Base-by-base conservation (phyloP, 1,140 invertebrate genomes). In the Bactericera cockerelli region DNA sequence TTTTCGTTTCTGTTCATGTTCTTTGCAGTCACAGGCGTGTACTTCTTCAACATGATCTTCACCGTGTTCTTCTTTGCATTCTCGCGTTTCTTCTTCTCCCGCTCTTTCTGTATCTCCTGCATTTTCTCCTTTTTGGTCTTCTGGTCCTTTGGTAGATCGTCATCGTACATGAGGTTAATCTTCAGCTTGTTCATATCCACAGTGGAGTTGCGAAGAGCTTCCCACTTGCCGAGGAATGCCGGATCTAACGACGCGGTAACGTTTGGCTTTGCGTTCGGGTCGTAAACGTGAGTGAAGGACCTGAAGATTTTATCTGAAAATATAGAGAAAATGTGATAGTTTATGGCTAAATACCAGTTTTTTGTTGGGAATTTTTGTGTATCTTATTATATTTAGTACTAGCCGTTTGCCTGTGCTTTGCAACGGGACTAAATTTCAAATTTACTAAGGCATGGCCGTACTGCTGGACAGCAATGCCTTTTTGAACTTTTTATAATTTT, bases 161-260 rank as follows among this genome's bases (percentile, higher is more conserved):
- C 42, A n/a, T 49, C 42, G 42, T 49, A 49, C n/a, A 49, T 49
- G 22, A 49, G 22, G 19, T 49, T 49, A 49, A 49, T 49, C 22
- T 49, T 49, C 8, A 49, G 19, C 3, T 49, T n/a, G n/a, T 22
- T 49, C 8, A 16, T n/a, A 36, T 36, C 10, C 4, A 6, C 4
- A 4, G 28, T 31, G 4, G 28, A 6, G 28, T 31, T 31, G 28
- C 28, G 22, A 6, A 49, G 8, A 4, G n/a, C 42, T 49, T 6
- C n/a, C 42, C 6, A 10, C 3, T n/a, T 49, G 4, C 42, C 3
- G 4, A 49, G 22, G 16, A 11, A 36, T 36, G 10, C 33, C 16
- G 33, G 16, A 36, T 36, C 33, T 16, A 49, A 19, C 8, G 4
- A 10, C n/a, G n/a, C 8, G 6, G 4, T 8, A n/a, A 19, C 4